These are phyloP conservation scores for Plusia festucae DNA, from an alignment of 2,888 invertebrate genomes.

Conservation along the genomic window DNA sequence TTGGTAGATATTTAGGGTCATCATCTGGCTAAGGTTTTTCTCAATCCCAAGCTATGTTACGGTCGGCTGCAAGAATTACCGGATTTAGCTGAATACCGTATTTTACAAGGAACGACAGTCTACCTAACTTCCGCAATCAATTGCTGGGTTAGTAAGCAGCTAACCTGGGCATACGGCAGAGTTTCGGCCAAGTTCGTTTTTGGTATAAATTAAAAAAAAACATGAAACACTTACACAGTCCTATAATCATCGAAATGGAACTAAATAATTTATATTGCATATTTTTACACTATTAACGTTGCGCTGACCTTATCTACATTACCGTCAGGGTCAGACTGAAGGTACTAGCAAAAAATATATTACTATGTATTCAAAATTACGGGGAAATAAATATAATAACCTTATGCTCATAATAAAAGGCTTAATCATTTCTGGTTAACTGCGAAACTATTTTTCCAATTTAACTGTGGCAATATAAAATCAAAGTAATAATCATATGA, in stretches of 20 bases:
- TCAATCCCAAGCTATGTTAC: too few relatives aligned
- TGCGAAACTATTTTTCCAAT: background rate
- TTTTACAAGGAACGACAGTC: too few relatives aligned
- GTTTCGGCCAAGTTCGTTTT: background rate
- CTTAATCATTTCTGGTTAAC: constrained; percentile 10
- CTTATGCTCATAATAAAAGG: background rate
- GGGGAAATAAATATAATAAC: constrained; percentile 32
- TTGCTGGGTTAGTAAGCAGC: too few relatives aligned
- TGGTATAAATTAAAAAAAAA: background rate
- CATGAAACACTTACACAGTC: background rate
- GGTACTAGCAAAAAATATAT: constrained; percentile 43
- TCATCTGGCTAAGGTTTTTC: too few relatives aligned
- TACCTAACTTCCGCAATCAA: too few relatives aligned
- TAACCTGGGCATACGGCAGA: too few relatives aligned
- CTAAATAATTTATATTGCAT: constrained; percentile 28
- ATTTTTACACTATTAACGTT: constrained; percentile 36
- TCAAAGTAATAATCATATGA: background rate
- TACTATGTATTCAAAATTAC: constrained; percentile 30
- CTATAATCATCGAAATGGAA: constrained; percentile 16
- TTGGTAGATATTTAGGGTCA: too few relatives aligned
- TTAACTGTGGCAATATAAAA: background rate
- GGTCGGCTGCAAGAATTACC: too few relatives aligned
- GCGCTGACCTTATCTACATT: constrained; percentile 40
- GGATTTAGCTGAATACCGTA: too few relatives aligned
- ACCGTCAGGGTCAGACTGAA: constrained; percentile 38